Base-by-base conservation (phyloP, 2,797 vertebrate species). In the Lacerta viridis region DNA sequence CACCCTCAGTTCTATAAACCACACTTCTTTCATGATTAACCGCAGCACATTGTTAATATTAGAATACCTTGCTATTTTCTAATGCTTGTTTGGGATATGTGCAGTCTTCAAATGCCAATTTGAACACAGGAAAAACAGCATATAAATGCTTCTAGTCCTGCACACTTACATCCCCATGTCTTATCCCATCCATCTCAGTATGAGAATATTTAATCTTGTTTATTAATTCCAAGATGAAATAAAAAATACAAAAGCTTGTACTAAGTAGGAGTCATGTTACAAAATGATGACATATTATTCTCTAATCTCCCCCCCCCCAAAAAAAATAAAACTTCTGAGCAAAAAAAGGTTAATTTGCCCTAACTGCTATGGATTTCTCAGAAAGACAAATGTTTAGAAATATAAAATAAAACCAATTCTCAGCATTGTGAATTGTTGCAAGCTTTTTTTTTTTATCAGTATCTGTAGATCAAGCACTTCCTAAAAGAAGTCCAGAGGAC, bases 21-120 rank as follows among this genome's bases (percentile, higher is more conserved):
- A 84, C 36, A 78, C 27, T 77, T 46, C 25, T 77, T 46, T 77
- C 61, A 76, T 13, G 46, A n/a, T 78, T 68, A 85, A 77, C 27
- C 39, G 46, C 13, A n/a, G 61, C n/a, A 61, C 17, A 61, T 64
- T 77, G 39, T n/a, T 68, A 43, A 59, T 79, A 80, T 61, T 20
- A 11, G 7, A 85, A 1, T 18, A 78, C 9, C 29, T 46, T 78
- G 18, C 7, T 55, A 86, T 69, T 79, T 86, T 68, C 6, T 86
- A 43, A 86, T 27, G 41, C 39, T 80, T 50, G 61, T 25, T 33
- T 20, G n/a, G 55, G 29, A 68, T 82, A 9, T 68, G 3, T 77
- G 59, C 17, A 33, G 2, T 55, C 7, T n/a, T 61, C 11, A 80
- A 81, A 2, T 59, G 9, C 33, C 43, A 59, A 20, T 10, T 69